Conservation (phyloP, 2,797 vertebrate species). For the Megalops cyprinoides region DNA sequence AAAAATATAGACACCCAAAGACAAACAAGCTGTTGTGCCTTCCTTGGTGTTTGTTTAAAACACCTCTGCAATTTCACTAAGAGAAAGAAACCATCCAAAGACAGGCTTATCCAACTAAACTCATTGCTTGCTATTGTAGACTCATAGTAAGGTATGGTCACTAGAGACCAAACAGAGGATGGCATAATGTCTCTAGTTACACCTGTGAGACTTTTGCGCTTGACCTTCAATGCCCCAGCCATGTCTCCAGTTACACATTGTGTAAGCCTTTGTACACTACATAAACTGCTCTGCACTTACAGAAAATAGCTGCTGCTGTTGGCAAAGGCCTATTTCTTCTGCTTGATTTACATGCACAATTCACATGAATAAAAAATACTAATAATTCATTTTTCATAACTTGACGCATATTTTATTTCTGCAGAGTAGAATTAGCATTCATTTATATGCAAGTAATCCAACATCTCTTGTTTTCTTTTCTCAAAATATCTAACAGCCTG, state of each 20-base stretch:
- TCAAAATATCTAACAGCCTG: no score
- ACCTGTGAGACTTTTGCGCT: conserved; percentile 38
- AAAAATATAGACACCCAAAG: no score
- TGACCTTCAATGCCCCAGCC: conserved; percentile 38
- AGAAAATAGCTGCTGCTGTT: background rate
- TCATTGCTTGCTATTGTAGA: background rate
- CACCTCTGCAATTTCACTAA: no score
- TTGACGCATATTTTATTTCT: background rate
- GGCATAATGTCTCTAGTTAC: conserved; percentile 25
- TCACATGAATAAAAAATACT: background rate
- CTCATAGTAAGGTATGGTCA: conserved; percentile 18
- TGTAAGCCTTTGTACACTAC: background rate
- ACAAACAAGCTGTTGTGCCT: no score
- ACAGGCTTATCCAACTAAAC: background rate
- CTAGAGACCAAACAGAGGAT: conserved; percentile 21
- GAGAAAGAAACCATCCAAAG: no score
- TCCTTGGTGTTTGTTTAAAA: background rate
- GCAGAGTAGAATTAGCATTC: background rate
- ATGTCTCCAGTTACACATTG: conserved; percentile 16
- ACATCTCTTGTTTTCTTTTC: no score
- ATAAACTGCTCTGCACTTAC: background rate
- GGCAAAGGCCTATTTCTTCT: background rate
- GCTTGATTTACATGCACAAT: background rate
- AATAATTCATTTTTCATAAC: background rate
- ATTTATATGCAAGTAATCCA: no score